These are phyloP conservation scores for Rhagologus leucostigma DNA, from an alignment of 2,113 vertebrate species.

Conservation along the genomic window DNA sequence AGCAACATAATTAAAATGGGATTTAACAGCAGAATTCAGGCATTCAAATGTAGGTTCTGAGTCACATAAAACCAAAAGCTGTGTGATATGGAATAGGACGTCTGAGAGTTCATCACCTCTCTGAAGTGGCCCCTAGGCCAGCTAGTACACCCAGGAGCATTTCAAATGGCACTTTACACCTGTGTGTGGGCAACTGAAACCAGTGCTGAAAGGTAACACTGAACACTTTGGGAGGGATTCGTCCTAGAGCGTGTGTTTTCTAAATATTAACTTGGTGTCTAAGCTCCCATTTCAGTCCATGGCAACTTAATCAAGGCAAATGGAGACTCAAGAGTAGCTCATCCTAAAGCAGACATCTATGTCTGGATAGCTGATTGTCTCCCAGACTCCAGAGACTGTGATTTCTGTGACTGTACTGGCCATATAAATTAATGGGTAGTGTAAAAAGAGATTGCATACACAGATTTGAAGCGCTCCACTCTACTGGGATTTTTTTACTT, in stretches of 20 bases:
- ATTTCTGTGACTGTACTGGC: neutral
- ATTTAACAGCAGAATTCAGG: neutral
- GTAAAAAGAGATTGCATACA: neutral
- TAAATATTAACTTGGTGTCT: neutral
- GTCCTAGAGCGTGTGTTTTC: neutral
- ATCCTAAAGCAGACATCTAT: neutral
- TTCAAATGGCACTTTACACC: neutral
- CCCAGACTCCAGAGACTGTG: neutral
- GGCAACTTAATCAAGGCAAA: neutral
- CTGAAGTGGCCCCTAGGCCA: neutral
- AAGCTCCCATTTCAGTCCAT: neutral
- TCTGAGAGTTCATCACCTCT: neutral
- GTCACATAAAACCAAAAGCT: neutral
- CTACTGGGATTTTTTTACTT: neutral
- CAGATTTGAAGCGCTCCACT: neutral
- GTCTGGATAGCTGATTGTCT: neutral
- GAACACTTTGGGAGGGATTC: neutral
- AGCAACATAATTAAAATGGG: neutral
- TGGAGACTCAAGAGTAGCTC: neutral
- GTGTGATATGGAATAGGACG: neutral
- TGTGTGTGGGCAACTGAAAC: accelerated
- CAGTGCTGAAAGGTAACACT: neutral
- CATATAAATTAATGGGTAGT: neutral
- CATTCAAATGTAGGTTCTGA: neutral
- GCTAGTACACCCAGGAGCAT: neutral